Conservation (phyloP, 2,113 vertebrate species). For the Chauna torquata region DNA sequence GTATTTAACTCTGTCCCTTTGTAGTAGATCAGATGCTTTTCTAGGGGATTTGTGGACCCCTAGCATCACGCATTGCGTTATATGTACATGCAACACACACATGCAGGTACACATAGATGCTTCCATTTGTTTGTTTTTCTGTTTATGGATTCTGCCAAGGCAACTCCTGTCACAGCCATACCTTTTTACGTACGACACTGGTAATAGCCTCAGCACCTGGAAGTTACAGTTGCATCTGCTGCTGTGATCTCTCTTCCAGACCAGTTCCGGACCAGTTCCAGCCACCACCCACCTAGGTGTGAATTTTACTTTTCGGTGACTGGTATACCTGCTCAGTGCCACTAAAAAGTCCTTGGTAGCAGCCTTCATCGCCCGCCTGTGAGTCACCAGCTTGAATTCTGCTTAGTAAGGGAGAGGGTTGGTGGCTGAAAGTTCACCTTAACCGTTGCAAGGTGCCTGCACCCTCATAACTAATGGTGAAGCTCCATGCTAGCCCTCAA, state of each 20-base stretch:
- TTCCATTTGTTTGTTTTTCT: background rate
- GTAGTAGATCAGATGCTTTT: background rate
- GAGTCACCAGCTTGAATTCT: background rate
- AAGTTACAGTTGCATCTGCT: background rate
- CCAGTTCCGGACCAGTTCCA: background rate
- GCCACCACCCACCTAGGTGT: background rate
- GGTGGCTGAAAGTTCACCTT: background rate
- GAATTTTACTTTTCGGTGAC: background rate
- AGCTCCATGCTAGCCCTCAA: fast-evolving
- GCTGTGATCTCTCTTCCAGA: no score
- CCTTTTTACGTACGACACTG: background rate
- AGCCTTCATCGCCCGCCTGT: background rate
- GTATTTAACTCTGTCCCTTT: background rate
- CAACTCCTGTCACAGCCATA: fast-evolving
- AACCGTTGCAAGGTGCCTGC: background rate
- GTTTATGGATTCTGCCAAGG: background rate
- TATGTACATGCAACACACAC: fast-evolving
- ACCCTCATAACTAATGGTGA: fast-evolving
- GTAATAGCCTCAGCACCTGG: background rate
- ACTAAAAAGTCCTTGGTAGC: background rate
- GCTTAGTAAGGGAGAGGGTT: background rate
- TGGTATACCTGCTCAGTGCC: background rate
- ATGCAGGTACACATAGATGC: background rate
- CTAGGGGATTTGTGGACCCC: background rate
- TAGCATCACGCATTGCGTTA: background rate